These are phyloP conservation scores for Patella caerulea DNA, from an alignment of 2,888 invertebrate species.

Conservation along the genomic window DNA sequence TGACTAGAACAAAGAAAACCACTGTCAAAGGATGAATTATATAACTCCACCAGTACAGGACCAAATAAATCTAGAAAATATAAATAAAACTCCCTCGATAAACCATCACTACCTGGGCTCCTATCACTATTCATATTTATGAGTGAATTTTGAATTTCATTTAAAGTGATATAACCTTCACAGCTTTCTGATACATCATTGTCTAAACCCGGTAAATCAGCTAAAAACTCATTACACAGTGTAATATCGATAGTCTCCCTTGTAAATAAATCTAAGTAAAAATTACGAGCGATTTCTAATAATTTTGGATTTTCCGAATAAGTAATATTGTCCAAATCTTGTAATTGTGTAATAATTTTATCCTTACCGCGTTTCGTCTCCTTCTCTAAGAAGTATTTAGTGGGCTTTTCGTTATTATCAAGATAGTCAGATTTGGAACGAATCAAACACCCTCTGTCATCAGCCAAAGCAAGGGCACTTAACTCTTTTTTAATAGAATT, in stretches of 20 bases:
- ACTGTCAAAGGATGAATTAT: constrained; percentile 25
- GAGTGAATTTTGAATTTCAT: constrained; percentile 21
- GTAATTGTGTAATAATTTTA: constrained; percentile 18
- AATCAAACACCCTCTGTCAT: neutral
- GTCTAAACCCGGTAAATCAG: constrained; percentile 16
- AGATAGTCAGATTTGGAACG: constrained; percentile 5
- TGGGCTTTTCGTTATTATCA: constrained; percentile 7
- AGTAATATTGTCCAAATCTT: neutral
- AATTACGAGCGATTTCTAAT: constrained; percentile 10
- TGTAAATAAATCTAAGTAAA: constrained; percentile 17
- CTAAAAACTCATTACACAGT: constrained; percentile 16
- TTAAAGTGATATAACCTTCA: constrained; percentile 16
- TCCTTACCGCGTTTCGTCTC: constrained; percentile 13
- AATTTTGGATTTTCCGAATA: constrained; percentile 10
- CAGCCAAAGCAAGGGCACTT: neutral
- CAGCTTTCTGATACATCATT: neutral
- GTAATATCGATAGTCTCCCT: constrained; percentile 20
- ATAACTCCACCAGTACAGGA: constrained; percentile 25
- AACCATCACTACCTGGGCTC: constrained; percentile 41
- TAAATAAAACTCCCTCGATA: constrained; percentile 39
- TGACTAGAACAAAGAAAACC: constrained; percentile 24
- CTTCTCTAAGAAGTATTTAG: constrained; percentile 21
- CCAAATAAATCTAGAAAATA: constrained; percentile 28
- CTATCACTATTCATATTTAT: constrained; percentile 31
- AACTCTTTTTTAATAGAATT: neutral